Base-by-base conservation (phyloP, 2,888 invertebrate genomes). In the Ormia ochracea region DNA sequence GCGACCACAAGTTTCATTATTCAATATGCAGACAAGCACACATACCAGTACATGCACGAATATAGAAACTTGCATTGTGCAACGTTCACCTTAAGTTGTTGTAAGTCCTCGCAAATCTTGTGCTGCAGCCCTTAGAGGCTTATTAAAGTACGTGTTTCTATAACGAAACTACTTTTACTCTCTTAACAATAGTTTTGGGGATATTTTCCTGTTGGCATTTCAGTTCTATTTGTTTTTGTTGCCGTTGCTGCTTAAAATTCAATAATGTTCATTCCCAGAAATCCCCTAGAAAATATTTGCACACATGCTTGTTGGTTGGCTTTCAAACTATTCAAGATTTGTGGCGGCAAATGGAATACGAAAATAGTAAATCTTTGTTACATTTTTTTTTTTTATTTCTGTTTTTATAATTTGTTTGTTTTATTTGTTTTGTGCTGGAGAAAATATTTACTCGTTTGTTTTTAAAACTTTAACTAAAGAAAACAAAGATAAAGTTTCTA, bases 171-270 rank as follows among this genome's bases (percentile, higher is more conserved):
- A 61, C 38, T 41, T 36, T 48, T 23, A 58, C 48, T 74, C 56
- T 56, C 33, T 74, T 78, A 80, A 75, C 75, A 80, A 75, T 75
- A 80, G 75, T 80, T 80, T 75, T 50, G 75, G 70, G 70, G 65
- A 26, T 21, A 75, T 63, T 56, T 78, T 74, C 48, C 48, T 65
- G 54, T 56, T 70, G 63, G 21, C 45, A 45, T 45, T 58, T 33
- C 17, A 21, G n/a, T 28, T 50, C n/a, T 23, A 14, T 3, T 36
- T 72, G 41, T 43, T 68, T 48, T 45, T 28, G 54, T 48, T 54
- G 14, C 28, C 48, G 26, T 19, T 38, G n/a, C 38, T 72, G 31
- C 33, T 72, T 48, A 41, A 66, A 75, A 75, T 80, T 80, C 79
- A 80, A 80, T 79, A 79, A 75, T 28, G 70, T 79, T 79, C 70